Percentiles rank a stretch among this genome's conserved stretches.
Conservation (phyloP, 2,888 invertebrate species). For the Drosophila gaucha region DNA sequence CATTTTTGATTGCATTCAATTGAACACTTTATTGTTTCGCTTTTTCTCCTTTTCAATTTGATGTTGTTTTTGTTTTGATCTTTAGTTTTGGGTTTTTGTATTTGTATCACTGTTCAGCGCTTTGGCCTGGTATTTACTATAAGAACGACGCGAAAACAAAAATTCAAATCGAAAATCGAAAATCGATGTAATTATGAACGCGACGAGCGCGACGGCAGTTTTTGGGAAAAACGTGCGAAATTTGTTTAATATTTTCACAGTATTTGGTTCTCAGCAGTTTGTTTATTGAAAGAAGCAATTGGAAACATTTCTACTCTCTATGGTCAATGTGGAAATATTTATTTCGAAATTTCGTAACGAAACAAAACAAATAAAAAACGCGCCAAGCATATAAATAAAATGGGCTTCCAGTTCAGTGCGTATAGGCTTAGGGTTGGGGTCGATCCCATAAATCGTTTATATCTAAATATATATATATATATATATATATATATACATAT, state of each 20-base stretch:
- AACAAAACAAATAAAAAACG: slow-evolving; percentile 66
- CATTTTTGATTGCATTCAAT: slow-evolving; percentile 53
- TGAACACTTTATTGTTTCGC: not conserved
- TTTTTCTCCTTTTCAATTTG: not conserved
- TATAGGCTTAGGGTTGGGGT: slow-evolving; percentile 38
- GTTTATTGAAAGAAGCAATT: slow-evolving; percentile 62
- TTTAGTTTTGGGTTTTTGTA: not conserved
- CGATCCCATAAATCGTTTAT: slow-evolving; percentile 22
- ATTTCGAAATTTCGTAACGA: slow-evolving; percentile 68
- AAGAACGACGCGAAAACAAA: slow-evolving; percentile 2
- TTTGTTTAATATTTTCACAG: slow-evolving; percentile 60
- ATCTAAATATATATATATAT: slow-evolving; percentile 37
- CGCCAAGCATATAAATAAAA: slow-evolving; percentile 69
- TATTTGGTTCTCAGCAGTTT: slow-evolving; percentile 29
- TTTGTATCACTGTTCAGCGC: slow-evolving; percentile 23
- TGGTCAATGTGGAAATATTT: slow-evolving; percentile 51
- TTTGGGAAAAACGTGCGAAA: slow-evolving; percentile 39
- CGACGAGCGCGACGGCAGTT: slow-evolving; percentile 8
- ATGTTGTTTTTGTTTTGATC: not conserved
- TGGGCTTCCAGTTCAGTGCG: slow-evolving; percentile 46
- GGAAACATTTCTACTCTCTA: slow-evolving; percentile 44
- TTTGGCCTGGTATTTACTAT: slow-evolving; percentile 12
- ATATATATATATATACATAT: slow-evolving; percentile 27
- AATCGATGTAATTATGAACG: slow-evolving; percentile 15
- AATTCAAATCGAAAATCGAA: not conserved